These are phyloP conservation scores for Drosophila vallismaia DNA, from an alignment of 2,888 invertebrate species.

Conservation along the genomic window DNA sequence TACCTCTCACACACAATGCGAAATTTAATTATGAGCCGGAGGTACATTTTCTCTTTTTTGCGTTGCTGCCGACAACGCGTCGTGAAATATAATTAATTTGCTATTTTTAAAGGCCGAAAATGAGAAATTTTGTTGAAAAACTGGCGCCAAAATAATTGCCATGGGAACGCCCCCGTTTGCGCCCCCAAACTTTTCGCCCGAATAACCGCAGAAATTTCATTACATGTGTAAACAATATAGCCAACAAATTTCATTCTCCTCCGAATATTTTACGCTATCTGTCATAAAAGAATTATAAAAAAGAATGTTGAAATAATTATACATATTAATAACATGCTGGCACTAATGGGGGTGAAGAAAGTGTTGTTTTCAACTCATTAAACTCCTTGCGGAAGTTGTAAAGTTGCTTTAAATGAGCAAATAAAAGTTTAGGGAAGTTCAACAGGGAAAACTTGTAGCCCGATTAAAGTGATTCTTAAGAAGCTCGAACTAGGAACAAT, in stretches of 20 bases:
- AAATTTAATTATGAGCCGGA: slow-evolving; percentile 45
- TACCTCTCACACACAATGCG: slow-evolving; percentile 13
- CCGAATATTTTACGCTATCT: not conserved
- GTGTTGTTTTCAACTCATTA: slow-evolving; percentile 7
- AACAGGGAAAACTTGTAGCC: not conserved
- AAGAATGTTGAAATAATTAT: slow-evolving; percentile 23
- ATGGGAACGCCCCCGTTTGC: slow-evolving; percentile 10
- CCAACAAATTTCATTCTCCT: slow-evolving; percentile 43
- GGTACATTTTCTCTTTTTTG: slow-evolving; percentile 10
- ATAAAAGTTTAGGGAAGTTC: slow-evolving; percentile 4
- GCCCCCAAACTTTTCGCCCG: slow-evolving; percentile 23
- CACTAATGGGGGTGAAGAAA: slow-evolving; percentile 22
- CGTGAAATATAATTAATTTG: slow-evolving; percentile 61
- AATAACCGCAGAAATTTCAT: slow-evolving; percentile 68
- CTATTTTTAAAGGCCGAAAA: slow-evolving; percentile 49
- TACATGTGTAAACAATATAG: slow-evolving; percentile 67
- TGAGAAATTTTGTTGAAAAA: slow-evolving; percentile 48
- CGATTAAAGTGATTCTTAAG: not conserved
- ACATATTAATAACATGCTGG: slow-evolving; percentile 25
- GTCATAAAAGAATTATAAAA: slow-evolving; percentile 7
- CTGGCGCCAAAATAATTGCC: slow-evolving; percentile 45
- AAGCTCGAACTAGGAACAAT: slow-evolving; percentile 25
- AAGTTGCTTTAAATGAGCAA: slow-evolving; percentile 4
- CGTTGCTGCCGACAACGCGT: slow-evolving; percentile 32
- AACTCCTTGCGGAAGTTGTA: not conserved